A percentile compares a stretch with the other conserved stretches of the same genome.
phyloP scores from a whole-genome alignment of 2,888 invertebrate genomes.

The Blera fallax region DNA sequence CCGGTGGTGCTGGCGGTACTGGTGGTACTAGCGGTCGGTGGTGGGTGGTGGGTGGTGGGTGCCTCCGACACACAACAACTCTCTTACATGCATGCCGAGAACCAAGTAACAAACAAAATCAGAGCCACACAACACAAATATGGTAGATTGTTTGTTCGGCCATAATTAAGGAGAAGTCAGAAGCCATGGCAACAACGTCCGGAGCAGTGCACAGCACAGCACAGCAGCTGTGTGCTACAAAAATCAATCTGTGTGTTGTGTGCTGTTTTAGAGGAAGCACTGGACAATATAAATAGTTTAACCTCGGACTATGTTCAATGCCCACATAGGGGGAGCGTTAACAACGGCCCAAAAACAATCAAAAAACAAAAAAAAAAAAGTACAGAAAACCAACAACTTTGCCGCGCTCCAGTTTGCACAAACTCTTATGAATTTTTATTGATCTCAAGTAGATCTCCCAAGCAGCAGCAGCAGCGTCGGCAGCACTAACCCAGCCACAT shows the following conservation, averaged over 20 bases:
- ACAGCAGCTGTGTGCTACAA: conserved; percentile 52
- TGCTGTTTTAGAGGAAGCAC: conserved; percentile 57
- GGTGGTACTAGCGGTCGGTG: too few species aligned
- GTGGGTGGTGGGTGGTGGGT: conserved; percentile 65
- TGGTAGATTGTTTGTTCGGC: conserved; percentile 60
- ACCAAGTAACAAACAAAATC: conserved; percentile 48
- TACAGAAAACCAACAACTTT: background rate
- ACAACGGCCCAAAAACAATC: conserved; percentile 47
- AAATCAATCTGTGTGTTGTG: conserved; percentile 45
- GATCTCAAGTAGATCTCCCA: conserved; percentile 70
- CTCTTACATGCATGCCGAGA: conserved; percentile 19
- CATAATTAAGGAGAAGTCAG: conserved; percentile 72
- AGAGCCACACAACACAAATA: conserved; percentile 58
- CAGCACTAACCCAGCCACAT: background rate
- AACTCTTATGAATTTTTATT: conserved; percentile 72
- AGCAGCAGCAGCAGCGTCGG: conserved; percentile 9
- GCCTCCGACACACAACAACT: conserved; percentile 24
- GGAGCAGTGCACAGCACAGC: background rate
- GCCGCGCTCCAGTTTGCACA: conserved; percentile 58
- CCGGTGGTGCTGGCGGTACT: too few species aligned
- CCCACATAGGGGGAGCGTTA: conserved; percentile 59
- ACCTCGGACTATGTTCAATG: conserved; percentile 69
- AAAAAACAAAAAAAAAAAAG: conserved; percentile 22
- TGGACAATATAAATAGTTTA: conserved; percentile 70
- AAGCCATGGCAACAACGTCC: conserved; percentile 60